A percentile compares a stretch with the other conserved stretches of the same genome.
phyloP scores from a whole-genome alignment of 2,113 vertebrate genomes.

The Microcebus ravelobensis region DNA sequence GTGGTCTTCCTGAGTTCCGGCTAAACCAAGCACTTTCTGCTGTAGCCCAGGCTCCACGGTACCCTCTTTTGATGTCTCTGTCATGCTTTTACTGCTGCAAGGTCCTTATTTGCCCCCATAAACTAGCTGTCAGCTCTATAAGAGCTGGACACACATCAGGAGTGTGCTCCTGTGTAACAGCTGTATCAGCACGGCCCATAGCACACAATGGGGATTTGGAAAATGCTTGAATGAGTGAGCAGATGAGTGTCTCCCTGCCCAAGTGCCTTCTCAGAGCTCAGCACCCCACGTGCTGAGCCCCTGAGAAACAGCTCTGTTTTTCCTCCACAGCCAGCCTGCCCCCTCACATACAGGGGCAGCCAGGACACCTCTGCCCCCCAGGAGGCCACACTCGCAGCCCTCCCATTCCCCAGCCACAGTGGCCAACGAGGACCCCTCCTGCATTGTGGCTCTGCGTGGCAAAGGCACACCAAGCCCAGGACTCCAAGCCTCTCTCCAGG shows the following conservation, averaged over 20 bases:
- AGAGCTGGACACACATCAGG: background rate
- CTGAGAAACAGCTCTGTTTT: background rate
- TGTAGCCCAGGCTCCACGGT: background rate
- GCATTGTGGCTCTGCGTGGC: constrained; percentile 6
- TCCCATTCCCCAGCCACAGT: constrained; percentile 48
- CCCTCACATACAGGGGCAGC: background rate
- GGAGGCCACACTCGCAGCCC: constrained; percentile 12
- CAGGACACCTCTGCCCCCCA: constrained; percentile 48
- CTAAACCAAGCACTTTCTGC: background rate
- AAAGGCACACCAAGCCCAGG: constrained; percentile 40
- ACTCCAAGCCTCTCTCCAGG: constrained; percentile 31
- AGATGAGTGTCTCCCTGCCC: background rate
- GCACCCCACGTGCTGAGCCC: background rate
- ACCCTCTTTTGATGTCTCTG: background rate
- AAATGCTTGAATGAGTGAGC: constrained; percentile 1
- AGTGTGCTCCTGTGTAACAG: background rate
- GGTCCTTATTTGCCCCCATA: background rate
- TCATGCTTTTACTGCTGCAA: background rate
- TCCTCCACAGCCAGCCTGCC: constrained; percentile 60
- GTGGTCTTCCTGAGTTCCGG: background rate
- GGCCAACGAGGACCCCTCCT: background rate
- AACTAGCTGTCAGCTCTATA: background rate
- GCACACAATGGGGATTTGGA: background rate
- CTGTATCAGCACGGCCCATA: background rate
- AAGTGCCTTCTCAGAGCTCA: constrained; percentile 24